Evolutionary conservation across 2,888 invertebrate genomes (phyloP), one percentile per base, ranked within the genome.

Genomic region (Cephalotes varians): DNA sequence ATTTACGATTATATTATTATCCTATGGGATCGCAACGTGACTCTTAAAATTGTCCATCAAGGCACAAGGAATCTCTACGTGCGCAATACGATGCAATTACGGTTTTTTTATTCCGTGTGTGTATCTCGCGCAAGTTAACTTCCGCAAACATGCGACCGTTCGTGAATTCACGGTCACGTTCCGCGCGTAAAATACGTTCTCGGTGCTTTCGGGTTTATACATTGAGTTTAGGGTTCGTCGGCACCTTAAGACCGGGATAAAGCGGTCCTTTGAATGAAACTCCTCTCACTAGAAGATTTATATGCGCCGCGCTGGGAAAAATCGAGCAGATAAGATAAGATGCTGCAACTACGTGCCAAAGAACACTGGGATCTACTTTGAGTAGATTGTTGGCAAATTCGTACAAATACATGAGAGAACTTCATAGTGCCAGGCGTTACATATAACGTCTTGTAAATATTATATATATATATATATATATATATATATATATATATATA

Each of bases 131-230:
- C 69, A 65, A 77, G 77, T 77, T 77, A 77, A 44, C 77, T 69
- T 65, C 15, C 25, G 77, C 77, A 79, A 79, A 79, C 71, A 64
- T 34, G 69, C 49, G 82, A 64, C 47, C 44, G 72, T 60, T 62
- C 65, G 87, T 82, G 85, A 86, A 90, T 90, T 90, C 91, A 87
- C 84, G 88, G 92, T 92, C 93, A 93, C 93, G 93, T 93, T 88
- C 84, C 84, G 85, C 91, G 90, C 92, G 91, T 93, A 93, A 93
- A 93, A 88, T 90, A 93, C 88, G 90, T 87, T 92, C 91, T 89
- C 86, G 87, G 85, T 83, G 86, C 85, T 88, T 88, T 85, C 77
- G 77, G 77, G 87, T 79, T 91, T 91, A 90, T 90, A 71, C 77
- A 89, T 90, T 86, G 88, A 87, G 88, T 89, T 89, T 87, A 87